Base-by-base conservation (phyloP, 2,888 invertebrate genomes). In the Ditylenchus weischeri region DNA sequence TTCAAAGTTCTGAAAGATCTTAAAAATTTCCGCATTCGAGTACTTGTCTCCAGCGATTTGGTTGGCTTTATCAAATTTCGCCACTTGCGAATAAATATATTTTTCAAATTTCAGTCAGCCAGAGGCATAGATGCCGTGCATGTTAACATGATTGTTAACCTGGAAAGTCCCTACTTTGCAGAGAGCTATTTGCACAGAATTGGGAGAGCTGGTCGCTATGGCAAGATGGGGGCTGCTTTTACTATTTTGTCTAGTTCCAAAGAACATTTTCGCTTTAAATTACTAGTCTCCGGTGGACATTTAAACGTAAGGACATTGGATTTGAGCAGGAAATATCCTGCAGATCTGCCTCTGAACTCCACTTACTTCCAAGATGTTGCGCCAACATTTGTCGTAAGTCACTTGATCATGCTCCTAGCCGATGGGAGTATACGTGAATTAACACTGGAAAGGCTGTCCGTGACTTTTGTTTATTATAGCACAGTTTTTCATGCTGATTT, bases 81-180 rank as follows among this genome's bases (percentile, higher is more conserved):
- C 5, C 58, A 19, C 5, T 29, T 29, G 5, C 29, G 5, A 29
- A 29, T 4, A 29, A 29, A 29, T n/a, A n/a, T n/a, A n/a, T n/a
- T n/a, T n/a, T 36, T 38, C 21, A 35, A n/a, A 47, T 15, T 75
- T 15, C 76, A 86, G 86, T 85, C 92, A 73, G 90, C 95, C 1
- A 87, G 98, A 74, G 98, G 98, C 15, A 90, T 98, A 72, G 96
- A 98, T 86, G 91, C 90, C 0, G 89, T 91, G 74, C 90, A 92
- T 85, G 90, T 95, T 13, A 91, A 96, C 86, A 84, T 98, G 69
- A 90, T 98, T 0, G 88, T 98, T 11, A 95, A 96, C 84, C 88
- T 93, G 80, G 95, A 95, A 83, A 86, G 91, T 43, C 92, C 96
- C 0, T 81, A 82, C 72, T 89, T 90, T 79, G 87, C 88, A 75